phyloP scores from a whole-genome alignment of 2,797 vertebrate species.

The Synanceia verrucosa region DNA sequence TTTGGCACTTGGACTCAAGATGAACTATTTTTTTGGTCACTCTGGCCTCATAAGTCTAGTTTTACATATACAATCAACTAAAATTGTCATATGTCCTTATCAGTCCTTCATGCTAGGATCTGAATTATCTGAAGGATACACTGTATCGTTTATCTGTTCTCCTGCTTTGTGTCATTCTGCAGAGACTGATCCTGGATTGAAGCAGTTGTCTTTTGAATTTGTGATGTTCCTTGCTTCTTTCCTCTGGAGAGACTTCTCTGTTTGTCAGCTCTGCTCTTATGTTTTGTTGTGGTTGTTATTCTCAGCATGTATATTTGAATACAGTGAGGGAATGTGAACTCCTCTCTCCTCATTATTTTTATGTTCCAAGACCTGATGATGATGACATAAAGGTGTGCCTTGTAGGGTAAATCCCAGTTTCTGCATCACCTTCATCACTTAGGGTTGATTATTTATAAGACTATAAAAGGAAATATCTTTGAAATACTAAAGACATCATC shows the following conservation, averaged over 20 bases:
- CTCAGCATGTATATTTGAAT: constrained; percentile 1
- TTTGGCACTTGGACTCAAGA: no score
- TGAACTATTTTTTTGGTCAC: no score
- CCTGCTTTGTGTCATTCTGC: constrained; percentile 2
- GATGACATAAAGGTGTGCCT: constrained; percentile 33
- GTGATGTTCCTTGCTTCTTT: constrained; percentile 20
- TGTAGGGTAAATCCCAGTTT: constrained; percentile 35
- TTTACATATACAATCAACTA: neutral
- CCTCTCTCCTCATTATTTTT: constrained; percentile 10
- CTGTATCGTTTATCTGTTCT: neutral
- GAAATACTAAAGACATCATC: neutral
- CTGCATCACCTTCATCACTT: constrained; percentile 21
- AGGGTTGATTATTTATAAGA: neutral
- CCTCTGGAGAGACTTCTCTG: neutral
- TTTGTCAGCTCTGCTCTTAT: constrained; percentile 21
- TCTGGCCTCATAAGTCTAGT: no score
- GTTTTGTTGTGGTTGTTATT: constrained; percentile 29
- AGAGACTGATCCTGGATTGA: neutral
- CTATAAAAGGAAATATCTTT: neutral
- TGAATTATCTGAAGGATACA: neutral
- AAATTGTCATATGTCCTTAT: neutral
- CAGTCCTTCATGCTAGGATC: neutral
- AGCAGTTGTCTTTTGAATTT: constrained; percentile 8
- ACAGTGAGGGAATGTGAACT: neutral
- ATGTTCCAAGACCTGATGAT: constrained; percentile 12